Conservation (phyloP, 1,140 invertebrate species). For the Ridgeia piscesae region DNA sequence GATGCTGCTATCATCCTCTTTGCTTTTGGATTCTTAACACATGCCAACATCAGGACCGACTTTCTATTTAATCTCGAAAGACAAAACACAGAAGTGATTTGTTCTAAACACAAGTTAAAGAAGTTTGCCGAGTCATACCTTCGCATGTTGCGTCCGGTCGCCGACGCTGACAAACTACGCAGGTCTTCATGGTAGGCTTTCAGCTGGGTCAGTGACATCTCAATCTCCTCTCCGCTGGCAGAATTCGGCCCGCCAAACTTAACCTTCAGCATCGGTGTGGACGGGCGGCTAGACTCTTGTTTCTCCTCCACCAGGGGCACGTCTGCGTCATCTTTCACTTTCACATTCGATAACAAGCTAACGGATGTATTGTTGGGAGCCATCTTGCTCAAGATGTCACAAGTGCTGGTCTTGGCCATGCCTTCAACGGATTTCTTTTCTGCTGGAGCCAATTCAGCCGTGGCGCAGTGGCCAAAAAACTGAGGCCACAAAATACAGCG, state of each 20-base stretch:
- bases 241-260: neutral
- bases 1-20: no score
- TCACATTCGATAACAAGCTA: neutral
- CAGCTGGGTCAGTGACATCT: neutral
- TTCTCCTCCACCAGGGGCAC: neutral
- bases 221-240: neutral
- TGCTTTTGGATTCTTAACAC: no score
- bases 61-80: no score
- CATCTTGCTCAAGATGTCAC: neutral
- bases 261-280: neutral
- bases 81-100: no score
- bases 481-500: slow-evolving; percentile 11
- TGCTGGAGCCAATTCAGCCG: neutral
- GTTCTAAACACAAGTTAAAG: no score
- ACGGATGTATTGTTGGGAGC: neutral
- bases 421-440: neutral
- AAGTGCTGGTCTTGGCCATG: neutral
- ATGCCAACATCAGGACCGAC: no score
- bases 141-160: neutral
- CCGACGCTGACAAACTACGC: neutral
- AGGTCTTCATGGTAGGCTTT: neutral
- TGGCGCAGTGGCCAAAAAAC: neutral
- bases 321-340: neutral
- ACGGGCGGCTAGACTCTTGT: neutral
- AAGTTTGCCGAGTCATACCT: neutral